phyloP scores from a whole-genome alignment of 2,888 invertebrate genomes.

The Caenorhabditis sp. region DNA sequence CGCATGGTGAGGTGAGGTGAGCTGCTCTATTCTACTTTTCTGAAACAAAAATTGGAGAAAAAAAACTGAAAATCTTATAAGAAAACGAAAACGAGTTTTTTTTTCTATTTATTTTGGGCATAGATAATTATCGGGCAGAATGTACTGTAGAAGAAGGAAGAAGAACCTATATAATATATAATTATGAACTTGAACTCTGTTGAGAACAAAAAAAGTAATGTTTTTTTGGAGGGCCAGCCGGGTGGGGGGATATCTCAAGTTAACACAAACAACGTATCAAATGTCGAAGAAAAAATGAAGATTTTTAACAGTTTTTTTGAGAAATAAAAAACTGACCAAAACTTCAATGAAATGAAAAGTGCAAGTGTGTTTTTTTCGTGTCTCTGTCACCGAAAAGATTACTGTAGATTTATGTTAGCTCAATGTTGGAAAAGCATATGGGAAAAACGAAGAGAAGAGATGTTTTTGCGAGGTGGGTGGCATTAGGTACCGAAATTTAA shows the following conservation, averaged over 20 bases:
- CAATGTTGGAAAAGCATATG: slow-evolving; percentile 1
- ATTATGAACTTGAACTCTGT: background rate
- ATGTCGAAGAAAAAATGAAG: background rate
- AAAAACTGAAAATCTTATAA: background rate
- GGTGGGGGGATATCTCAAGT: no score
- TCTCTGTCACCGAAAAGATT: background rate
- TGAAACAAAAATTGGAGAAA: slow-evolving; percentile 8
- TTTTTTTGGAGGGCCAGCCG: no score
- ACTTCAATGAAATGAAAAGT: background rate
- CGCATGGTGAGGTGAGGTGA: slow-evolving; percentile 13
- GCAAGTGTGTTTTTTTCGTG: slow-evolving; percentile 1
- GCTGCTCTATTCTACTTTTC: slow-evolving; percentile 7
- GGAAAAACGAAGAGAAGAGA: background rate
- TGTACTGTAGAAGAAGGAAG: slow-evolving; percentile 6
- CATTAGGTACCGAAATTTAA: background rate
- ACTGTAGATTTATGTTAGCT: background rate
- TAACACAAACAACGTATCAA: slow-evolving; percentile 46
- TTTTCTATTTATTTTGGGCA: background rate
- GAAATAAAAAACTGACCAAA: background rate
- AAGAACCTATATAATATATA: background rate
- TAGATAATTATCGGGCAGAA: slow-evolving; percentile 9
- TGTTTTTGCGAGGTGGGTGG: background rate
- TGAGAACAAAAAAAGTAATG: background rate
- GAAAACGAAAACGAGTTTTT: slow-evolving; percentile 19
- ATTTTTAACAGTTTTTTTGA: background rate